phyloP scores from a whole-genome alignment of 2,797 vertebrate genomes.

The Passerculus sandwichensis region DNA sequence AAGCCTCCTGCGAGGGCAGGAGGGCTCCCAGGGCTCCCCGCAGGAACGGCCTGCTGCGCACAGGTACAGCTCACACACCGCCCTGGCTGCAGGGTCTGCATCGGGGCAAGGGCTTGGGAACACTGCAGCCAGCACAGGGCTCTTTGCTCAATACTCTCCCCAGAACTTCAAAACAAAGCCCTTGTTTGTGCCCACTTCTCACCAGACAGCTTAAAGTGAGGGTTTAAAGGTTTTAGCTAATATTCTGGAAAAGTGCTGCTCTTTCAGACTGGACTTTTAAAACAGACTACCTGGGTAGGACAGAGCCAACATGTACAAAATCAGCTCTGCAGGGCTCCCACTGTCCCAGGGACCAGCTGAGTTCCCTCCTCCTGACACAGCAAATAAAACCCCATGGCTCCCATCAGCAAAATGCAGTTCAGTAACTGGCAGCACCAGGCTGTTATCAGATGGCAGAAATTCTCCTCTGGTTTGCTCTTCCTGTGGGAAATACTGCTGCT shows the following conservation, averaged over 20 bases:
- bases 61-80: background rate
- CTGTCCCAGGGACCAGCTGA: background rate
- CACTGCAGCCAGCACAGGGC: background rate
- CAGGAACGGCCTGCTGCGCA: background rate
- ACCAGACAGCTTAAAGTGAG: background rate
- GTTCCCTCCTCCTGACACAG: background rate
- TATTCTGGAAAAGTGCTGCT: background rate
- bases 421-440: background rate
- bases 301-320: background rate
- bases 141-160: background rate
- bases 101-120: background rate
- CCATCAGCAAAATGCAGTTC: background rate
- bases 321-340: background rate
- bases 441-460: background rate
- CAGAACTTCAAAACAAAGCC: background rate
- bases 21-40: background rate
- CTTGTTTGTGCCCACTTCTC: background rate
- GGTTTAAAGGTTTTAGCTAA: background rate
- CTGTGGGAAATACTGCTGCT: background rate
- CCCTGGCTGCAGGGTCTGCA: background rate
- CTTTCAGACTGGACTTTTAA: background rate
- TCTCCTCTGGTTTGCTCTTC: background rate
- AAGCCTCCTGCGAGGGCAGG: background rate
- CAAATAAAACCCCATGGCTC: background rate
- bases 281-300: background rate